Percentiles rank a stretch among this genome's conserved stretches.
phyloP scores from a whole-genome alignment of 2,888 invertebrate genomes.

The Plutella xylostella region DNA sequence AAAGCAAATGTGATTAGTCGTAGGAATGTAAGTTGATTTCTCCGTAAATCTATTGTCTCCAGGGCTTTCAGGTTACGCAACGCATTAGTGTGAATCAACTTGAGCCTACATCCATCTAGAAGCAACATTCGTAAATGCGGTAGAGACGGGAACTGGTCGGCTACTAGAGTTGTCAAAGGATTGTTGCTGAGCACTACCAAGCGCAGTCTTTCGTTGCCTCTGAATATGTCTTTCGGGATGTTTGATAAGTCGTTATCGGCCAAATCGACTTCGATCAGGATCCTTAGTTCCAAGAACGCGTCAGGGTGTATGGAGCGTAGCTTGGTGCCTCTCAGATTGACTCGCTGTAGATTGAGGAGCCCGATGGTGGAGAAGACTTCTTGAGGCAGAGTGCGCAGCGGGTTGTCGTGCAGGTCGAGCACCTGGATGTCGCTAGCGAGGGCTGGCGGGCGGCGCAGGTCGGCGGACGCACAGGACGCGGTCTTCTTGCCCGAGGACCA shows the following conservation, averaged over 20 bases:
- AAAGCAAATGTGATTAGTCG: conserved; percentile 73
- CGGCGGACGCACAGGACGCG: conserved; percentile 85
- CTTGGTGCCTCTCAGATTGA: conserved; percentile 82
- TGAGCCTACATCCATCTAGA: conserved; percentile 82
- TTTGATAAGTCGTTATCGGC: conserved; percentile 83
- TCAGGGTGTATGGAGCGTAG: conserved; percentile 82
- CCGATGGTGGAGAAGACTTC: conserved; percentile 85
- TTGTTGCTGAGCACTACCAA: conserved; percentile 85
- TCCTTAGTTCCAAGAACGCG: conserved; percentile 88
- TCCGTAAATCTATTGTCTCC: conserved; percentile 82
- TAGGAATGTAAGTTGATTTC: conserved; percentile 79
- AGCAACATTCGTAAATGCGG: conserved; percentile 85
- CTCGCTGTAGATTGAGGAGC: conserved; percentile 85
- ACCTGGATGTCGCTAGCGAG: conserved; percentile 72
- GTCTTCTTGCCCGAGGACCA: conserved; percentile 94
- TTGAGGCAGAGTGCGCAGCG: conserved; percentile 78
- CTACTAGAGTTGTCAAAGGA: conserved; percentile 77
- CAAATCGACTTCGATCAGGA: conserved; percentile 88
- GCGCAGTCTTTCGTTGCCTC: conserved; percentile 85
- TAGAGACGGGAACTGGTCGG: conserved; percentile 84
- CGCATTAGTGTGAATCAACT: conserved; percentile 80
- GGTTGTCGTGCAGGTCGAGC: conserved; percentile 85
- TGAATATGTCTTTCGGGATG: conserved; percentile 83
- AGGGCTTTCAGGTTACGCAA: conserved; percentile 80
- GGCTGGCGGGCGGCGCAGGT: conserved; percentile 81